These are phyloP conservation scores for Pristionchus entomophagus DNA, from an alignment of 2,888 invertebrate species.

Conservation along the genomic window DNA sequence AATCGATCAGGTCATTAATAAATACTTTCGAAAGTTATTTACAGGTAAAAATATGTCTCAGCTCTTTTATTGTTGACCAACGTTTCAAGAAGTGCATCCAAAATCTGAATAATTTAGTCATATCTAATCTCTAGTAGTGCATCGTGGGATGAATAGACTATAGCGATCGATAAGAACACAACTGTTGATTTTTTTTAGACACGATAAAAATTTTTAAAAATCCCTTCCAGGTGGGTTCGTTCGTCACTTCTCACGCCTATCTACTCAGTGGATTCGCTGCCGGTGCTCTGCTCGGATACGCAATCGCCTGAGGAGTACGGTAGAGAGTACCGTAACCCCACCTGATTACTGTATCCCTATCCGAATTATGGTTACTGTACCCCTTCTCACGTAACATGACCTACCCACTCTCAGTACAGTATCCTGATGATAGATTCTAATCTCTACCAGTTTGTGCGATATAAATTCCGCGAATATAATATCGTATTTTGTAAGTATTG, in stretches of 20 bases:
- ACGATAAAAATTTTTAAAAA: no score
- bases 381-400: background rate
- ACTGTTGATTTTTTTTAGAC: background rate
- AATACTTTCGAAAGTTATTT: background rate
- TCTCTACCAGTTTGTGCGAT: constrained; percentile 9
- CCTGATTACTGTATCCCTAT: background rate
- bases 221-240: constrained; percentile 55
- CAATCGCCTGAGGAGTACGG: constrained; percentile 56
- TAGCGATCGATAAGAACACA: background rate
- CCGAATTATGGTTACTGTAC: background rate
- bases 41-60: background rate
- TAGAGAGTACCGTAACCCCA: background rate
- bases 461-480: constrained; percentile 23
- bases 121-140: background rate
- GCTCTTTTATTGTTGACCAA: background rate
- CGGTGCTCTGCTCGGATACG: constrained; percentile 64
- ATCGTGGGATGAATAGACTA: background rate
- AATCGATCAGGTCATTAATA: background rate
- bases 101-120: no score
- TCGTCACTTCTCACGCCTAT: constrained; percentile 59
- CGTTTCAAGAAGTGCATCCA: no score
- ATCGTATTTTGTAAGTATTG: constrained; percentile 18
- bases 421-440: background rate
- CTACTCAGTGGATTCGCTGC: constrained; percentile 63
- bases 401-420: background rate